Evolutionary conservation across 2,797 vertebrate genomes (phyloP).

Genomic region (Okamejei kenojei): DNA sequence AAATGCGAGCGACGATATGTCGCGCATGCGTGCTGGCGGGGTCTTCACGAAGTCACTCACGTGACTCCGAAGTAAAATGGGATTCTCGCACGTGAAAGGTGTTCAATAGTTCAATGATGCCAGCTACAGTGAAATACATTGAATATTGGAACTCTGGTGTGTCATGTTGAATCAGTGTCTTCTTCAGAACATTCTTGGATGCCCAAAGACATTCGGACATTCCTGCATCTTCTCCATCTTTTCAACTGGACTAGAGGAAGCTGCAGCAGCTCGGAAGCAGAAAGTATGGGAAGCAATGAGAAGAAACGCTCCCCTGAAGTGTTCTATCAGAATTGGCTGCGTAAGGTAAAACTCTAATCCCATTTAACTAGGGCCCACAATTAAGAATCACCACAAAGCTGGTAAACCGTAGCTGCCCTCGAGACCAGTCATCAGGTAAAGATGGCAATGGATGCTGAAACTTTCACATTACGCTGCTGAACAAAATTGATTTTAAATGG

Average conservation of each 20-base stretch:
- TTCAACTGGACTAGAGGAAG: not conserved
- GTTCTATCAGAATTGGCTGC: not conserved
- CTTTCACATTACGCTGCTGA: not conserved
- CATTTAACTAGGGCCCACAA: not conserved
- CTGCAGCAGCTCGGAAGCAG: not conserved
- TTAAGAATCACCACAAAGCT: not conserved
- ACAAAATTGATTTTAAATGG: slow-evolving; percentile 5
- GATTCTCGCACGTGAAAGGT: too few species aligned
- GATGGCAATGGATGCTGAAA: not conserved
- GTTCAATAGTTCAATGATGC: too few species aligned
- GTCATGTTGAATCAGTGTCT: not conserved
- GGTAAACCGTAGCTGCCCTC: not conserved
- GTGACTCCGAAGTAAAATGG: too few species aligned
- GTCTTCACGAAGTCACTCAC: too few species aligned
- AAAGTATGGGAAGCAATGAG: not conserved
- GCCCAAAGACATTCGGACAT: not conserved
- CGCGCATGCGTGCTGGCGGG: too few species aligned
- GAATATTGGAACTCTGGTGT: not conserved
- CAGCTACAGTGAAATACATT: too few species aligned
- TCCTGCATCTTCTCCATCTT: not conserved
- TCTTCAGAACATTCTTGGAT: not conserved
- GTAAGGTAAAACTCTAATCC: not conserved
- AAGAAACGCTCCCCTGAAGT: too few species aligned
- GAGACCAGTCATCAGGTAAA: not conserved
- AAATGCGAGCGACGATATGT: too few species aligned